Conservation (phyloP, 2,113 vertebrate species). For the Sebastes schlegelii region DNA sequence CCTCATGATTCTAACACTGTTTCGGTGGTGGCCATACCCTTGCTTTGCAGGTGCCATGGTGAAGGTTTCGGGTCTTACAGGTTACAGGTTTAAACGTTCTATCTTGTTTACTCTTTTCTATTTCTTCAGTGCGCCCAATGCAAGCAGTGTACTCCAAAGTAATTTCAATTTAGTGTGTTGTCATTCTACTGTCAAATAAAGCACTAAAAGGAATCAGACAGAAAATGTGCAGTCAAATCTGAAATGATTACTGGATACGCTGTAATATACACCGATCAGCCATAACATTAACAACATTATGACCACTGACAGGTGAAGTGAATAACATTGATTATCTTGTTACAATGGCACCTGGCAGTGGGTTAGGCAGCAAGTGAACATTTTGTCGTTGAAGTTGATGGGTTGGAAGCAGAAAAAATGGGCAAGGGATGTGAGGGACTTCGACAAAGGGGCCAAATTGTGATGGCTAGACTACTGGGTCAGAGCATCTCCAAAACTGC, state of each 20-base stretch:
- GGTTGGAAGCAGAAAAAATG: no score
- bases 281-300: no score
- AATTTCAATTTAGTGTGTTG: background rate
- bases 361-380: no score
- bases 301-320: no score
- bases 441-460: no score
- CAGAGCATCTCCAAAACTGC: no score
- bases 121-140: background rate
- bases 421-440: no score
- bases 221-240: background rate
- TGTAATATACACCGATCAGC: no score
- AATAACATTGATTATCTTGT: no score
- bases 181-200: background rate
- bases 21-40: conserved; percentile 10
- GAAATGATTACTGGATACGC: background rate
- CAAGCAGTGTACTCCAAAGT: background rate
- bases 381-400: no score
- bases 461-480: no score
- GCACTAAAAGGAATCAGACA: background rate
- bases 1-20: conserved; percentile 14
- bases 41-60: conserved; percentile 44
- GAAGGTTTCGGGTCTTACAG: background rate
- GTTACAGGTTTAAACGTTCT: background rate
- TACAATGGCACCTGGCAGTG: no score
- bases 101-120: background rate